Evolutionary conservation across 1,140 invertebrate genomes (phyloP).

Genomic region (Drosophila nasuta): DNA sequence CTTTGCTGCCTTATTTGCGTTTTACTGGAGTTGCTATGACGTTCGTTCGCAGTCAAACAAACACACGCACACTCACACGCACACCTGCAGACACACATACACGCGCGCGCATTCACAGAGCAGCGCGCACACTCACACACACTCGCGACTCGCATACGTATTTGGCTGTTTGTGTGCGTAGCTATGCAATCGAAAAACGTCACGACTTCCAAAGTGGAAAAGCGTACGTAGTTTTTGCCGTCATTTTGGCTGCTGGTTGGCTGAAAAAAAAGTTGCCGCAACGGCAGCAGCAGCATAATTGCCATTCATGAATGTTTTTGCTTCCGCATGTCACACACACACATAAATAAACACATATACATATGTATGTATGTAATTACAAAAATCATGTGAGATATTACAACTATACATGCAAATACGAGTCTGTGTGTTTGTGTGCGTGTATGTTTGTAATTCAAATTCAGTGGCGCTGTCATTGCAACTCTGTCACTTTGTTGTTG

Average conservation of each 20-base stretch:
- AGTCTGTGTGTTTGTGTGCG: constrained; percentile 10
- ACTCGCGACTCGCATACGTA: constrained; percentile 19
- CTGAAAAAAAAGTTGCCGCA: constrained; percentile 64
- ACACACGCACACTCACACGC: constrained; percentile 23
- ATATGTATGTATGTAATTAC: constrained; percentile 13
- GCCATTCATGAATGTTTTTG: constrained; percentile 78
- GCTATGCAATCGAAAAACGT: constrained; percentile 72
- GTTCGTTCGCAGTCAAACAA: constrained; percentile 52
- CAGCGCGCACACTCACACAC: constrained; percentile 46
- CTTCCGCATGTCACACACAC: constrained; percentile 69
- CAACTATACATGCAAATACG: constrained; percentile 9
- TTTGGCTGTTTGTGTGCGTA: constrained; percentile 2
- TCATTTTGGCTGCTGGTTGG: constrained; percentile 47
- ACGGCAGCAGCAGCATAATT: constrained; percentile 68
- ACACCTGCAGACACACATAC: constrained; percentile 7
- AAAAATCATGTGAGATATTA: constrained; percentile 38
- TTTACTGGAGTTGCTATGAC: constrained; percentile 80
- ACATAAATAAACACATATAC: constrained; percentile 22
- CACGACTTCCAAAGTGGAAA: constrained; percentile 81
- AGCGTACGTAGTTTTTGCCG: constrained; percentile 69
- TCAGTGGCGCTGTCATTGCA: constrained; percentile 16
- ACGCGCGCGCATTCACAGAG: constrained; percentile 29
- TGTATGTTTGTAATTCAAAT: constrained; percentile 27
- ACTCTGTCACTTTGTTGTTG: constrained; percentile 8
- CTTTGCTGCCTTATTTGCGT: constrained; percentile 69